These are phyloP conservation scores for Drosophila mayaguana DNA, from an alignment of 2,888 invertebrate species.

Conservation along the genomic window DNA sequence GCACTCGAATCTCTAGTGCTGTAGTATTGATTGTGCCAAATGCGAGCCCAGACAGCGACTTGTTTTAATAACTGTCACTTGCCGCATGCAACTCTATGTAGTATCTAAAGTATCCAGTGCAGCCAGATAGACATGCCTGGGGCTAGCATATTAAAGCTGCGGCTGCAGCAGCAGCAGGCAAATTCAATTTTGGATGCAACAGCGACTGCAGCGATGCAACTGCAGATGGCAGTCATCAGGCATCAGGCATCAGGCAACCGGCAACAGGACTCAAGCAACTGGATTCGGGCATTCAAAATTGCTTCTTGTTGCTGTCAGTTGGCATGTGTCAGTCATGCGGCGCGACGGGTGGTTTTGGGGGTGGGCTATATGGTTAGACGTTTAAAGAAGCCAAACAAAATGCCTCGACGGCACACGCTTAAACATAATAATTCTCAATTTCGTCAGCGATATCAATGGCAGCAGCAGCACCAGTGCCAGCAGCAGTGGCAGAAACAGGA, in stretches of 20 bases:
- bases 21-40: conserved; percentile 52
- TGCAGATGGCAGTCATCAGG: conserved; percentile 45
- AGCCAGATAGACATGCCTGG: background rate
- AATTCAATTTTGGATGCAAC: conserved; percentile 4
- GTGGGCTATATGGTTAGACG: conserved; percentile 5
- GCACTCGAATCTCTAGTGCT: background rate
- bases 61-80: conserved; percentile 54
- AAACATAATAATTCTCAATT: conserved; percentile 81
- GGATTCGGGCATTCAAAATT: conserved; percentile 42
- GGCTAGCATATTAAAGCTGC: conserved; percentile 25
- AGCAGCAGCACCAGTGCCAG: background rate
- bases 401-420: conserved; percentile 66
- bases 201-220: conserved; percentile 36
- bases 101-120: background rate
- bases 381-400: conserved; percentile 46
- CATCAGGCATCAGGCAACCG: background rate
- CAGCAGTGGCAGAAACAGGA: conserved; percentile 15
- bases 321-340: conserved; percentile 34
- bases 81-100: background rate
- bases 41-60: conserved; percentile 25
- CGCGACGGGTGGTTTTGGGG: conserved; percentile 12
- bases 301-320: conserved; percentile 27
- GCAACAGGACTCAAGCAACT: conserved; percentile 27
- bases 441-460: conserved; percentile 78
- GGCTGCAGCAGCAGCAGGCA: conserved; percentile 4